Evolutionary conservation across 2,113 vertebrate species (phyloP).

Genomic region (Sander vitreus): DNA sequence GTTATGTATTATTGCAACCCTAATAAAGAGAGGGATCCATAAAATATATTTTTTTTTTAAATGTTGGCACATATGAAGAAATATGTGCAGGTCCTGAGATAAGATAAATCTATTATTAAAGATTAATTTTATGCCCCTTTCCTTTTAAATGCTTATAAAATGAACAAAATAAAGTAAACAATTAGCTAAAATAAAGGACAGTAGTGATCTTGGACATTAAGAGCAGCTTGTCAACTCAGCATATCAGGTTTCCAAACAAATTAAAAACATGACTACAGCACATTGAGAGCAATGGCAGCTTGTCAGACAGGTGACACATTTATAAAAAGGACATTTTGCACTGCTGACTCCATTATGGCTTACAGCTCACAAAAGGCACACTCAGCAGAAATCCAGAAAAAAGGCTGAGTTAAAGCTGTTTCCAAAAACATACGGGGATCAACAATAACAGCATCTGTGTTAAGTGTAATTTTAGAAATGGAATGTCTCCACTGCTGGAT

Average conservation of each 20-base stretch:
- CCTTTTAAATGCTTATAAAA: neutral
- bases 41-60: too few relatives aligned
- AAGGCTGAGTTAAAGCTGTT: neutral
- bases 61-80: neutral
- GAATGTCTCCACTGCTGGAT: conserved; percentile 3
- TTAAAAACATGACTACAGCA: neutral
- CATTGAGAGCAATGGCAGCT: conserved; percentile 7
- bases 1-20: too few relatives aligned
- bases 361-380: conserved; percentile 19
- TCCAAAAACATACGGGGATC: neutral
- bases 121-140: neutral
- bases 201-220: neutral
- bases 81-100: neutral
- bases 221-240: neutral
- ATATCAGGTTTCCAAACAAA: conserved; percentile 21
- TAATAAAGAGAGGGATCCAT: neutral
- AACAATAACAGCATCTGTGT: neutral
- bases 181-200: neutral
- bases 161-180: neutral
- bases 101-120: neutral
- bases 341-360: conserved; percentile 26
- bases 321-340: neutral
- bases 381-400: conserved; percentile 47
- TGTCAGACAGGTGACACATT: conserved; percentile 19
- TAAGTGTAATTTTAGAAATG: neutral